phyloP scores from a whole-genome alignment of 2,888 invertebrate genomes.

The Archips xylosteana region DNA sequence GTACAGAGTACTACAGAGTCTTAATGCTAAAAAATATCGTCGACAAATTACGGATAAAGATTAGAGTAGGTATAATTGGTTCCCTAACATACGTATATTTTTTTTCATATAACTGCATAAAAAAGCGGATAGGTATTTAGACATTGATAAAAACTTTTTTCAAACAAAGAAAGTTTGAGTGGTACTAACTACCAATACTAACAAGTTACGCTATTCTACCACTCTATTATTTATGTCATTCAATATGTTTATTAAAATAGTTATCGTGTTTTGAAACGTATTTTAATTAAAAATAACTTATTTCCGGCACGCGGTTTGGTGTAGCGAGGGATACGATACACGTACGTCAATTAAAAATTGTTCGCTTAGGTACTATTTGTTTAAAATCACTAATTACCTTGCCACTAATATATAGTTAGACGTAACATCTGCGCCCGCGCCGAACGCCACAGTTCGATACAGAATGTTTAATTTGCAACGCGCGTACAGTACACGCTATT shows the following conservation, averaged over 20 bases:
- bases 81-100: too few relatives aligned
- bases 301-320: conserved; percentile 31
- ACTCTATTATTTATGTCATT: background rate
- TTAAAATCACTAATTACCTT: conserved; percentile 81
- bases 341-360: conserved; percentile 75
- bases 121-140: too few relatives aligned
- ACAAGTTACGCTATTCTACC: background rate
- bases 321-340: conserved; percentile 59
- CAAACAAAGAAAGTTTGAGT: too few relatives aligned
- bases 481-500: conserved; percentile 54
- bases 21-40: too few relatives aligned
- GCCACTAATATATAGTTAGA: conserved; percentile 80
- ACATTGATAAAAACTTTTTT: too few relatives aligned
- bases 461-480: conserved; percentile 72
- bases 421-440: conserved; percentile 71
- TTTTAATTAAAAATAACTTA: conserved; percentile 22
- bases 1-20: too few relatives aligned
- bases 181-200: background rate
- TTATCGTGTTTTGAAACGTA: conserved; percentile 6
- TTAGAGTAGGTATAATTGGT: too few relatives aligned
- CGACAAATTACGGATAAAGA: too few relatives aligned
- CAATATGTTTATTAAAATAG: conserved; percentile 10
- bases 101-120: too few relatives aligned
- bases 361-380: conserved; percentile 82
- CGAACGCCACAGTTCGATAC: conserved; percentile 55